Conservation (phyloP, 1,140 invertebrate genomes). For the Vollenhovia emeryi region DNA sequence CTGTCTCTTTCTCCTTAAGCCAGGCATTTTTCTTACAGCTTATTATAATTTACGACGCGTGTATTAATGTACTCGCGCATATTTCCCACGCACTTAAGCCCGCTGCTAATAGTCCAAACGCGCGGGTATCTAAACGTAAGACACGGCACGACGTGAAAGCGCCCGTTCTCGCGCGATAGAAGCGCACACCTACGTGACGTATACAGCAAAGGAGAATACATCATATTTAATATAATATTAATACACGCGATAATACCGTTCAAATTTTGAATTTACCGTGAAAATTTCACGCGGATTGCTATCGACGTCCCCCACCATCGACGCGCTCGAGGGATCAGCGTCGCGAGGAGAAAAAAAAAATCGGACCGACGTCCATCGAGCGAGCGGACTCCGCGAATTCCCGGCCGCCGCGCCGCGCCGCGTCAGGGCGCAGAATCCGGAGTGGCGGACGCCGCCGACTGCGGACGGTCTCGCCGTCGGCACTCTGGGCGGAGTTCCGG, state of each 20-base stretch:
- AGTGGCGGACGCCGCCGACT: constrained; percentile 44
- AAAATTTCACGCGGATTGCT: background rate
- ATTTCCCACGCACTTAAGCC: background rate
- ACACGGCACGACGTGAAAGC: background rate
- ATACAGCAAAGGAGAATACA: no score
- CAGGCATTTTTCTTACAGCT: background rate
- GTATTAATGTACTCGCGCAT: background rate
- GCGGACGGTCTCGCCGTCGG: constrained; percentile 50
- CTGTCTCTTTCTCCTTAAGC: background rate
- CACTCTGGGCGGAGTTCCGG: constrained; percentile 77
- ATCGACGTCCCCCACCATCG: background rate
- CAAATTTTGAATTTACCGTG: background rate
- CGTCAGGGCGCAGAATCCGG: constrained; percentile 48
- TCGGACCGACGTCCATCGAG: constrained; percentile 7
- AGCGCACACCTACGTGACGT: background rate
- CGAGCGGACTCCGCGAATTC: constrained; percentile 15
- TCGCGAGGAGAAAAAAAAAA: constrained; percentile 5
- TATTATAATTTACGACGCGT: background rate
- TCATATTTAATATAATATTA: constrained; percentile 2
- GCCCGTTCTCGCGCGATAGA: background rate
- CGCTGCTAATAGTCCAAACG: background rate
- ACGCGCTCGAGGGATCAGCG: background rate
- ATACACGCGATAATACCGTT: background rate
- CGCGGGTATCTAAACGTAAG: background rate
- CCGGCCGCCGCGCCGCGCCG: background rate